Conservation (phyloP, 2,888 invertebrate genomes). For the Eupithecia exiguata region DNA sequence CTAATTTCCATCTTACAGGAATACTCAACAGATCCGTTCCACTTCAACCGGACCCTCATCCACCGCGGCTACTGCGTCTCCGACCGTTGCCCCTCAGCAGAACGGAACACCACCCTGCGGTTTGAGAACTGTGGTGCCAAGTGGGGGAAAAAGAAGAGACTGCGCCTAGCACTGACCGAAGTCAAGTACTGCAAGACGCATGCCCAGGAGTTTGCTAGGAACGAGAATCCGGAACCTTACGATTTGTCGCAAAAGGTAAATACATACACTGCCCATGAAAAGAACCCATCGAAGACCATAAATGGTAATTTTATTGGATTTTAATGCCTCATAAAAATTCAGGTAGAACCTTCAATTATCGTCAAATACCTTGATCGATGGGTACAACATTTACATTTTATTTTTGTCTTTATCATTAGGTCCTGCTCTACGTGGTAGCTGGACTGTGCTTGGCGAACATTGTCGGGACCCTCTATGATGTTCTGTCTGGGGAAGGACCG, state of each 20-base stretch:
- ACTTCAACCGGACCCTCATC: slow-evolving; percentile 66
- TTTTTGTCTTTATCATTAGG: background rate
- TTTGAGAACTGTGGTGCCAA: slow-evolving; percentile 61
- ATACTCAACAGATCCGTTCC: slow-evolving; percentile 55
- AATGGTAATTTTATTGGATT: background rate
- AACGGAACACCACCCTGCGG: slow-evolving; percentile 52
- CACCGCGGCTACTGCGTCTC: slow-evolving; percentile 73
- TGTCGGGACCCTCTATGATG: slow-evolving; percentile 61
- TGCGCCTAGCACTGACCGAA: slow-evolving; percentile 47
- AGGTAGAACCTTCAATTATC: background rate
- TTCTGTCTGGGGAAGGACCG: slow-evolving; percentile 45
- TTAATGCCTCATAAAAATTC: background rate
- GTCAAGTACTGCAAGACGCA: slow-evolving; percentile 59
- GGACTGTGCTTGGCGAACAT: slow-evolving; percentile 51
- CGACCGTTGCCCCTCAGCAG: slow-evolving; percentile 57
- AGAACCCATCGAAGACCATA: too few species aligned
- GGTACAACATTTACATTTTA: background rate
- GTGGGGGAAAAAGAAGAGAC: slow-evolving; percentile 50
- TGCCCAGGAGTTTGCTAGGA: slow-evolving; percentile 48
- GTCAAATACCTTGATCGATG: background rate
- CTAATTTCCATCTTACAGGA: slow-evolving; percentile 50
- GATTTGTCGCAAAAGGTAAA: slow-evolving; percentile 47
- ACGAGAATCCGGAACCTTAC: slow-evolving; percentile 41
- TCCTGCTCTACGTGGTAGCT: slow-evolving; percentile 49
- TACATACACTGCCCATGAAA: too few species aligned